Evolutionary conservation across 2,888 invertebrate species (phyloP).

Genomic region (Pardosa pseudoannulata): DNA sequence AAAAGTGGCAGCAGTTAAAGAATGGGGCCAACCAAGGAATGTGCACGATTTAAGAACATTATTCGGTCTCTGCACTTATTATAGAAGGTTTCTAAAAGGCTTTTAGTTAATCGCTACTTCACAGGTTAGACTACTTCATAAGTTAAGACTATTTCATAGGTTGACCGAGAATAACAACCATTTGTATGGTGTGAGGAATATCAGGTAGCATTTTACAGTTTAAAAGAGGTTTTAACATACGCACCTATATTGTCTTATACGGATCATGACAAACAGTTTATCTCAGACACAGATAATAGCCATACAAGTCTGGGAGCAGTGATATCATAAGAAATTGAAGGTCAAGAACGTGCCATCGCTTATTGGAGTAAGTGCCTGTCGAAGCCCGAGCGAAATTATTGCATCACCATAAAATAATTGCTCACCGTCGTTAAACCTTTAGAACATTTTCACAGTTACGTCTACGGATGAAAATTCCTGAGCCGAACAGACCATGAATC

Average conservation of each 20-base stretch:
- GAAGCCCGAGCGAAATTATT: constrained; percentile 15
- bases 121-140: too few species aligned
- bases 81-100: not conserved
- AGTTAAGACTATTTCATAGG: not conserved
- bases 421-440: not conserved
- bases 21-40: not conserved
- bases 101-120: not conserved
- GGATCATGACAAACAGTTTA: not conserved
- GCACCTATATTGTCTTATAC: not conserved
- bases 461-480: too few species aligned
- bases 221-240: not conserved
- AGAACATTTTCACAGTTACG: too few species aligned
- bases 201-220: not conserved
- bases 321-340: not conserved
- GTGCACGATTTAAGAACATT: not conserved
- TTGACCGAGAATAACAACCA: not conserved
- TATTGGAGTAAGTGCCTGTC: constrained; percentile 18
- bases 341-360: not conserved
- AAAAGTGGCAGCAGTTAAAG: not conserved
- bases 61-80: not conserved
- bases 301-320: not conserved
- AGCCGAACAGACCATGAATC: too few species aligned
- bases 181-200: not conserved
- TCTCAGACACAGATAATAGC: not conserved
- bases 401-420: constrained; percentile 10